Evolutionary conservation across 2,888 invertebrate genomes (phyloP), one percentile per base, ranked within the genome.

Genomic region (Timema podura): DNA sequence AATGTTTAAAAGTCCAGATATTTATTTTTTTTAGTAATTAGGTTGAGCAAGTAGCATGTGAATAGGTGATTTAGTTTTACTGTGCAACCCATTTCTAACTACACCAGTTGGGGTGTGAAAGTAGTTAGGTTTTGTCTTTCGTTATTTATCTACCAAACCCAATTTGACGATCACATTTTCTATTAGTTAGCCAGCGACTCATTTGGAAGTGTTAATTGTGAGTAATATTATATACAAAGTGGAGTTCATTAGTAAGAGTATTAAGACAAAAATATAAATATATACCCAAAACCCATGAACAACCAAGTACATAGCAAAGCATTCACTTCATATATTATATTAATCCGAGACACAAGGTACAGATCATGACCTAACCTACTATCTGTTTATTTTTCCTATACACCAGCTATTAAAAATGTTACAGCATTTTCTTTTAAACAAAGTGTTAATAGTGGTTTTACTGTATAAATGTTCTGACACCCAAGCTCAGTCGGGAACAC

Each of bases 1-100:
- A 30, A 30, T 3, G 30, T 61, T 61, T 44, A 8, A 11, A 10
- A 61, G 11, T 61, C n/a, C 45, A 61, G 44, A 44, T 61, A 45
- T 13, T n/a, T 5, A 51, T 51, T 51, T 51, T 9, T 61, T 61
- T 57, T 61, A 61, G 61, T 61, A 13, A 61, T 61, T 61, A 61
- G 61, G 44, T 61, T 61, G 30, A 30, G 11, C 11, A 61, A 44
- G 45, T 10, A 61, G 15, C 30, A 16, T 44, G 45, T 61, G 44
- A 61, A 30, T 45, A 61, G 61, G 61, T 61, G 61, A 61, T 61
- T 61, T 45, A 30, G n/a, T 30, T 61, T 61, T 61, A 61, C 61
- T 61, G 61, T 61, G 61, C 61, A 61, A 61, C 61, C 61, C 61
- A 61, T 61, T 30, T 61, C 44, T 61, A 13, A 61, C 61, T 44